Evolutionary conservation across 2,113 vertebrate species (phyloP).

Genomic region (Pogona vitticeps): DNA sequence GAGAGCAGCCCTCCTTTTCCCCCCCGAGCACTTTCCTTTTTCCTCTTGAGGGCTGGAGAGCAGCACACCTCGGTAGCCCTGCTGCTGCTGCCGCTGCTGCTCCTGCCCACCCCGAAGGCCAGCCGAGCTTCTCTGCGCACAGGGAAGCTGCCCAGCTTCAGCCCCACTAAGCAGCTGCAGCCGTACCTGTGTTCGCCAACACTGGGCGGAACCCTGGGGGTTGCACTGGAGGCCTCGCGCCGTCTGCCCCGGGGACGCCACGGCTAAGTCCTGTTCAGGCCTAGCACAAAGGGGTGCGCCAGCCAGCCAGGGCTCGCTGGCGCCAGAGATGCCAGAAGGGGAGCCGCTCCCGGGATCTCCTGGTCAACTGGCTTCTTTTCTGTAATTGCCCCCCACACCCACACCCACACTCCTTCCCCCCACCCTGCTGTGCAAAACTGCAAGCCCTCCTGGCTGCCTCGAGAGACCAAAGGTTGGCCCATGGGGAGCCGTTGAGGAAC

Average conservation of each 20-base stretch:
- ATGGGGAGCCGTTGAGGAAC: too few relatives aligned
- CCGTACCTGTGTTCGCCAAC: conserved; percentile 65
- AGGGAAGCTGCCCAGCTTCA: conserved; percentile 39
- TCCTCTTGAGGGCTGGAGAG: conserved; percentile 6
- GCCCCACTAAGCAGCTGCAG: conserved; percentile 59
- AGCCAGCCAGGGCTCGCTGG: conserved; percentile 3
- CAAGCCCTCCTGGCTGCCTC: too few relatives aligned
- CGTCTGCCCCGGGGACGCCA: conserved; percentile 44
- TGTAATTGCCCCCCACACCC: neutral
- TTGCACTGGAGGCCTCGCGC: neutral
- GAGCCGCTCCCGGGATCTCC: too few relatives aligned
- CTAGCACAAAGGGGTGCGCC: conserved; percentile 36
- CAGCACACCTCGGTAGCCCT: conserved; percentile 35
- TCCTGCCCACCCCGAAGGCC: neutral
- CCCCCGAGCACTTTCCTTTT: fast-evolving
- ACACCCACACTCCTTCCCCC: neutral
- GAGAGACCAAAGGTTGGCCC: too few relatives aligned
- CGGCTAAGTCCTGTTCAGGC: conserved; percentile 68
- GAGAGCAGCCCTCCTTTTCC: neutral
- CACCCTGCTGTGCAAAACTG: too few relatives aligned
- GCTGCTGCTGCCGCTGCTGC: neutral
- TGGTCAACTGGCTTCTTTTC: neutral
- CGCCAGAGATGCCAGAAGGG: neutral
- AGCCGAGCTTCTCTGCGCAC: neutral
- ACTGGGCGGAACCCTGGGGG: conserved; percentile 49